Conservation (phyloP, 2,797 vertebrate species). For the Lindbergichthys nudifrons region DNA sequence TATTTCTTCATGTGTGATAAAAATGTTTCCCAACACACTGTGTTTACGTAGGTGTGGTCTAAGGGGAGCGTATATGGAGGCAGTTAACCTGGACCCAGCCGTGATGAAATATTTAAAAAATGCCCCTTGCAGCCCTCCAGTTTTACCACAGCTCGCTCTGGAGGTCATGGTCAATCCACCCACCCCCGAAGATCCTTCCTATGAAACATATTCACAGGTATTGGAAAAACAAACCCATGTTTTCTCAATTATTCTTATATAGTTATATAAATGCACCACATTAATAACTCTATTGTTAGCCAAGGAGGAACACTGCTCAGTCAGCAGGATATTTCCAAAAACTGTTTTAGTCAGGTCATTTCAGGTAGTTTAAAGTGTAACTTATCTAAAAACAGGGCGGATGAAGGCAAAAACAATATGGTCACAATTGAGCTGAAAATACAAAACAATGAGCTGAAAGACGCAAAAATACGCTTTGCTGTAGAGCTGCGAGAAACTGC, state of each 20-base stretch:
- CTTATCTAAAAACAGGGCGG: too few species aligned
- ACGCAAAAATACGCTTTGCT: too few species aligned
- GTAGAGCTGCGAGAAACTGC: too few species aligned
- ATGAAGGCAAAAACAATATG: too few species aligned
- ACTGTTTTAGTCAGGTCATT: too few species aligned
- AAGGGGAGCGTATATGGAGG: slow-evolving; percentile 57
- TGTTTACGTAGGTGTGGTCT: slow-evolving; percentile 41
- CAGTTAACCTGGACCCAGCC: slow-evolving; percentile 38
- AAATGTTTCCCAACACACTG: neutral
- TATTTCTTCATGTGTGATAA: too few species aligned
- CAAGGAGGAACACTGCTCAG: neutral
- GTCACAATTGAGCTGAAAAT: too few species aligned
- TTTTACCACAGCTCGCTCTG: slow-evolving; percentile 33
- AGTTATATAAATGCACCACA: neutral
- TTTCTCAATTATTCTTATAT: neutral
- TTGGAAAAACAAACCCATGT: neutral
- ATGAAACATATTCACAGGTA: slow-evolving; percentile 26
- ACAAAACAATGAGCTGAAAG: too few species aligned
- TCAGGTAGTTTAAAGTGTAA: too few species aligned
- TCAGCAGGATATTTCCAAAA: neutral
- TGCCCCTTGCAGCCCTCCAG: accelerated
- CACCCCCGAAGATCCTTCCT: slow-evolving; percentile 33
- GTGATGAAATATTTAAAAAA: neutral
- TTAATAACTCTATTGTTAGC: neutral
- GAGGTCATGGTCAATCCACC: slow-evolving; percentile 50